A percentile compares a stretch with the other conserved stretches of the same genome.
phyloP scores from a whole-genome alignment of 92 coral and sea anemone species.

The Phenganax subtilis region DNA sequence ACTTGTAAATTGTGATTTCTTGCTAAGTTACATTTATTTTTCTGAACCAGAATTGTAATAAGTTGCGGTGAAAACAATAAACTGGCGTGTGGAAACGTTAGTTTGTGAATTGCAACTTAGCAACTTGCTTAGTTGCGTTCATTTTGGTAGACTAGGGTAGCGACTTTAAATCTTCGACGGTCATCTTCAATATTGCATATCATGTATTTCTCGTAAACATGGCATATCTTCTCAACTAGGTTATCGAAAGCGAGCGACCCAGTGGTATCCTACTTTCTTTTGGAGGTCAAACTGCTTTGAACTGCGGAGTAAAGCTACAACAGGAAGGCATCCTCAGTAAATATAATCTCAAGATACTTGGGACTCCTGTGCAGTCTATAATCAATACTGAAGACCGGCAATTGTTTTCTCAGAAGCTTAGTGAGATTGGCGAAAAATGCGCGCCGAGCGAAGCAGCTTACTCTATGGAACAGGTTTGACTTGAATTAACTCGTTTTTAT shows the following conservation, averaged over 20 bases:
- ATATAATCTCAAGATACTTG: slow-evolving; percentile 69
- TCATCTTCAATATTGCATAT: too few species aligned
- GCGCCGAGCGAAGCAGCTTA: slow-evolving; percentile 93
- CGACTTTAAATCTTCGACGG: too few species aligned
- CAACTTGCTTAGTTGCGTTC: too few species aligned
- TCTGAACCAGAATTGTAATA: too few species aligned
- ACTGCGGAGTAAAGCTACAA: slow-evolving; percentile 85
- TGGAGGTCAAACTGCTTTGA: slow-evolving; percentile 97
- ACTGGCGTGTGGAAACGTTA: too few species aligned
- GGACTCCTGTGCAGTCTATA: slow-evolving; percentile 82
- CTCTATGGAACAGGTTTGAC: slow-evolving; percentile 45
- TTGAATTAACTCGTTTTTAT: too few species aligned
- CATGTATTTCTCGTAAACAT: too few species aligned
- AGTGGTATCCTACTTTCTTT: slow-evolving; percentile 81
- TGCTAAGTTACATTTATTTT: too few species aligned
- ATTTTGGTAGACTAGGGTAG: too few species aligned
- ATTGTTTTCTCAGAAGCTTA: slow-evolving; percentile 78
- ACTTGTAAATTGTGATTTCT: too few species aligned
- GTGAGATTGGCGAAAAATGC: slow-evolving; percentile 68
- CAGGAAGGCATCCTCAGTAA: slow-evolving; percentile 75
- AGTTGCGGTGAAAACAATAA: too few species aligned
- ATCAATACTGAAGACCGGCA: slow-evolving; percentile 90
- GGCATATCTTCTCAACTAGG: slow-evolving; percentile 44
- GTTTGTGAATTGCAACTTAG: too few species aligned
- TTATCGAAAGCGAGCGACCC: slow-evolving; percentile 92